phyloP scores from a whole-genome alignment of 2,888 invertebrate species.

The Mesoligia furuncula region DNA sequence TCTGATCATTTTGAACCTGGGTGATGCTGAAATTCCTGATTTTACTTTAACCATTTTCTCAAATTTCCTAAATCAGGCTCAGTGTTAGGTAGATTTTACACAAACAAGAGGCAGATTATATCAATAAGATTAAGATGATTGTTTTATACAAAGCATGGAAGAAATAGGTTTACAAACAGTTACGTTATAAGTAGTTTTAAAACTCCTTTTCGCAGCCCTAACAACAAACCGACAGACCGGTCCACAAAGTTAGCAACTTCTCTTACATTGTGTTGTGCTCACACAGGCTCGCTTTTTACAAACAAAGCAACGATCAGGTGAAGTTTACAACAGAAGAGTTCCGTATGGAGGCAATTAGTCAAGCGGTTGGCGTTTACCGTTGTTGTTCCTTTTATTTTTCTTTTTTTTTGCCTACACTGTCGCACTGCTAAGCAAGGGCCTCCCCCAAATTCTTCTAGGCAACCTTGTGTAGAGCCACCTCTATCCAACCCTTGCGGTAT shows the following conservation, averaged over 20 bases:
- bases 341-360: slow-evolving; percentile 12
- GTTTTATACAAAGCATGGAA: neutral
- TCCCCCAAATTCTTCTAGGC: no score
- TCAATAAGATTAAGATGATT: neutral
- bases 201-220: slow-evolving; percentile 2
- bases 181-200: neutral
- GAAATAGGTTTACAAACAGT: neutral
- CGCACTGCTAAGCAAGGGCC: no score
- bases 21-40: neutral
- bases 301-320: slow-evolving; percentile 10
- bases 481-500: no score
- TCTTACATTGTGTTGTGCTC: slow-evolving; percentile 1
- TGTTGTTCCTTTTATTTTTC: neutral
- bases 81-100: neutral
- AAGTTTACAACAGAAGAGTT: slow-evolving; percentile 18
- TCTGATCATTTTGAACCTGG: neutral
- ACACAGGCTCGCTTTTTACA: neutral
- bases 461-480: no score
- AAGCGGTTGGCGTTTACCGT: neutral
- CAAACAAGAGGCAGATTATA: neutral
- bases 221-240: neutral
- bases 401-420: no score
- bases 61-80: neutral
- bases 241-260: neutral
- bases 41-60: neutral